Percentiles rank a stretch among this genome's conserved stretches.
These are phyloP conservation scores for Odontamblyopus rebecca DNA, from an alignment of 2,797 vertebrate species.

Conservation along the genomic window DNA sequence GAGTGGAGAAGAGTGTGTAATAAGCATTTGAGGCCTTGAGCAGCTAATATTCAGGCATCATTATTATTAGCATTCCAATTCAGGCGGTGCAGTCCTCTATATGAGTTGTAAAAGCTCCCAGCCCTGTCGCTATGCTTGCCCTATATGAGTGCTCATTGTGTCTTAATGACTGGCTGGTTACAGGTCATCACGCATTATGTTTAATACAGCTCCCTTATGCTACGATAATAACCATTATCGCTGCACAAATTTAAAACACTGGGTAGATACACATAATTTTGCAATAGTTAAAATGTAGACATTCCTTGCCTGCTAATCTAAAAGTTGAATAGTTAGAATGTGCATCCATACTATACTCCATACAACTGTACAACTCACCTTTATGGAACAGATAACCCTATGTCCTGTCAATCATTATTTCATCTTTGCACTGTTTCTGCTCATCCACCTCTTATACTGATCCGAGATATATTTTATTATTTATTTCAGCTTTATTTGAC, in stretches of 20 bases:
- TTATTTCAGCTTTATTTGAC: no score
- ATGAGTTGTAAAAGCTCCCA: conserved; percentile 31
- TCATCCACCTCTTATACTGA: no score
- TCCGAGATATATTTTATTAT: no score
- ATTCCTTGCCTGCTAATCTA: no score
- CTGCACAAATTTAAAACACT: neutral
- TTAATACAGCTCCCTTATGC: conserved; percentile 34
- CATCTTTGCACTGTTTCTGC: no score
- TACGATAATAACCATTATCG: conserved; percentile 23
- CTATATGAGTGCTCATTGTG: conserved; percentile 4
- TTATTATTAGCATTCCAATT: conserved; percentile 52
- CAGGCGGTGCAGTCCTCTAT: conserved; percentile 28
- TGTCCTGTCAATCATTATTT: no score
- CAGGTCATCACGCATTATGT: conserved; percentile 46
- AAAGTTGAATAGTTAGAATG: no score
- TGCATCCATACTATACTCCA: no score
- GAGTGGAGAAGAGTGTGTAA: conserved; percentile 17
- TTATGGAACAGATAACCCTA: no score
- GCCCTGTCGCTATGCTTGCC: conserved; percentile 17
- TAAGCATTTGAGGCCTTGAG: conserved; percentile 36
- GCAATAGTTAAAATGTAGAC: no score
- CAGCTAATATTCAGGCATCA: conserved; percentile 46
- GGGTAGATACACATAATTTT: no score
- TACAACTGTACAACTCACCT: no score
- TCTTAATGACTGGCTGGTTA: conserved; percentile 27